Conservation (phyloP, 2,888 invertebrate genomes). For the Bombylius major region DNA sequence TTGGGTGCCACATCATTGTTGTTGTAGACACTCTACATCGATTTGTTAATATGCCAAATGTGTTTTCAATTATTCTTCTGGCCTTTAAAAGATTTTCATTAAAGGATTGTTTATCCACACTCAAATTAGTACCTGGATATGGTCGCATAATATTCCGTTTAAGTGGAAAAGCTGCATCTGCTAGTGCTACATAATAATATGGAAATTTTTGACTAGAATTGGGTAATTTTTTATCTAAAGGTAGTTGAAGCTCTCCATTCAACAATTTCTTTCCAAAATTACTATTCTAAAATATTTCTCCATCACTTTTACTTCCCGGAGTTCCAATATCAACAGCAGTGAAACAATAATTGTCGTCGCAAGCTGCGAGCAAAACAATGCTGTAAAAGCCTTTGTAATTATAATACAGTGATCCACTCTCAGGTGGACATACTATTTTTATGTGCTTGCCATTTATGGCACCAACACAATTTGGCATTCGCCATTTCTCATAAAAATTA, state of each 20-base stretch:
- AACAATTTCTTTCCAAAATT: background rate
- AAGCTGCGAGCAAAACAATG: background rate
- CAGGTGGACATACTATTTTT: too few relatives aligned
- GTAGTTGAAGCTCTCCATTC: background rate
- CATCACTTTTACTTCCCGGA: background rate
- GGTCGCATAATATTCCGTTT: conserved; percentile 4
- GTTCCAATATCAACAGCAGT: background rate
- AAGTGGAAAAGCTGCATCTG: conserved; percentile 9
- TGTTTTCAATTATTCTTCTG: too few relatives aligned
- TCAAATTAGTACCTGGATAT: conserved; percentile 3
- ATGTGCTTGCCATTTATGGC: too few relatives aligned
- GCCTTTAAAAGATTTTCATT: conserved; percentile 6
- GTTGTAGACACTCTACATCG: conserved; percentile 10
- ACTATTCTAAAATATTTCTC: background rate
- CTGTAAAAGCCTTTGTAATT: background rate
- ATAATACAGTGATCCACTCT: background rate
- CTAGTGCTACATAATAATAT: conserved; percentile 7
- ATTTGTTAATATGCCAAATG: conserved; percentile 8
- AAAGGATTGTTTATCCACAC: conserved; percentile 1
- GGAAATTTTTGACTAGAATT: background rate
- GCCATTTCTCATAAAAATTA: too few relatives aligned
- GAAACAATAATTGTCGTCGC: background rate
- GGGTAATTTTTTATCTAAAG: background rate
- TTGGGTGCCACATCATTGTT: conserved; percentile 4
- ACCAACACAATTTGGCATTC: too few relatives aligned